Base-by-base conservation (phyloP, 2,888 invertebrate genomes). In the Phrixothrix hirtus region DNA sequence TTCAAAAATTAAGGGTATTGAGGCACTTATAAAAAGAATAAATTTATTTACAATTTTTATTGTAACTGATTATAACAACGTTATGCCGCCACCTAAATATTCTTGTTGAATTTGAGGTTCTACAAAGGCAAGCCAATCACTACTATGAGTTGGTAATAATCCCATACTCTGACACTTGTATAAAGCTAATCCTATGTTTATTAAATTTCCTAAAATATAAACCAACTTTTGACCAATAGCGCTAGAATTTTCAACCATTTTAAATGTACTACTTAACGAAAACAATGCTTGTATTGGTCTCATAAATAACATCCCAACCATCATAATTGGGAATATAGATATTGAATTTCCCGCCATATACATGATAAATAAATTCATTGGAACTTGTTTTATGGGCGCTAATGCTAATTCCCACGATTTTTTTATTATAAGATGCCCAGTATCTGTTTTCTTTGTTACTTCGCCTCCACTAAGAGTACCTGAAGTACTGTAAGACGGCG, bases 291-390 rank as follows among this genome's bases (percentile, higher is more conserved):
- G 97, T 15, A 98, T 85, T 1, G 98, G 98, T 55, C 97, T 81
- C 67, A 98, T 89, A 65, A 98, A 88, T 78, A 99, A 83, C 99
- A 99, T 99, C 31, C 96, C 97, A 5, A 99, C 96, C 99, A 99
- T 99, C 99, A 99, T 99, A 36, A 99, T 99, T 0, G 99, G 99
- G 69, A 99, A 98, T 66, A 99, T 98, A 0, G 97, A 98, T 67
- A 99, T 97, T 0, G 97, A 95, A 75, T 95, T 97, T 11, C 98
- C 98, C 43, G 98, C 95, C 99, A 99, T 99, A 77, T 98, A 99
- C 95, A 99, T 97, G 53, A 99, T 95, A 74, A 99, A 95, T 56
- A 99, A 80, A 77, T 99, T 99, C 99, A 99, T 99, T 0, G 97
- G 97, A 60, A 92, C 92, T 79, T 93, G 96, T 75, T 97, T 97